phyloP scores from a whole-genome alignment of 2,113 vertebrate genomes.

The Tragelaphus strepsiceros region DNA sequence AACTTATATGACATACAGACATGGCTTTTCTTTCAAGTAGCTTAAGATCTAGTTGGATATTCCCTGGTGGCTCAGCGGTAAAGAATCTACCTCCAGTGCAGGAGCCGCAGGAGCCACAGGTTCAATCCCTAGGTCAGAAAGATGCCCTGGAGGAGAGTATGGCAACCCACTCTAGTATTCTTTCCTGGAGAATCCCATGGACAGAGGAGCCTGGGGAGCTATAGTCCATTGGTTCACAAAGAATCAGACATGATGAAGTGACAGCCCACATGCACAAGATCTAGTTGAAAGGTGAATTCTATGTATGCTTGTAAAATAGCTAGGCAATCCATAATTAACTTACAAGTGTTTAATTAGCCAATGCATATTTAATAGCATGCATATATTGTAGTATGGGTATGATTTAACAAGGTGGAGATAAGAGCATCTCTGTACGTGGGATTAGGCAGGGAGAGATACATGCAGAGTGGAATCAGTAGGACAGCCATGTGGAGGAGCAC shows the following conservation, averaged over 20 bases:
- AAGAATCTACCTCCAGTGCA: neutral
- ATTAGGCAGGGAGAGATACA: neutral
- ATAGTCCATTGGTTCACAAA: neutral
- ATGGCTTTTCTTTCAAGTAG: neutral
- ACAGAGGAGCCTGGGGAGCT: neutral
- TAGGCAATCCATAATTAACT: neutral
- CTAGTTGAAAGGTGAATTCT: neutral
- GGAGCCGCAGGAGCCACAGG: neutral
- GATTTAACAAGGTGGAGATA: neutral
- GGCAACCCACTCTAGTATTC: neutral
- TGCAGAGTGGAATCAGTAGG: neutral
- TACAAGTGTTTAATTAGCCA: neutral
- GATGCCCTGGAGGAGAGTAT: neutral
- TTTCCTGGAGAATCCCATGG: neutral
- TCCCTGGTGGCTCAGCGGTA: accelerated
- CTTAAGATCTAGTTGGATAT: neutral
- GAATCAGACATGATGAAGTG: neutral
- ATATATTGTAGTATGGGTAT: neutral
- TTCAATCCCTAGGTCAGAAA: neutral
- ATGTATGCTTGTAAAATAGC: neutral
- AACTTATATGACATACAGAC: neutral
- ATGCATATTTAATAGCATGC: neutral
- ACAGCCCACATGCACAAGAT: neutral
- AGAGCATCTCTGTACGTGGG: neutral
- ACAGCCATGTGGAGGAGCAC: neutral